phyloP scores from a whole-genome alignment of 1,140 invertebrate genomes.

The Cydia amplana region DNA sequence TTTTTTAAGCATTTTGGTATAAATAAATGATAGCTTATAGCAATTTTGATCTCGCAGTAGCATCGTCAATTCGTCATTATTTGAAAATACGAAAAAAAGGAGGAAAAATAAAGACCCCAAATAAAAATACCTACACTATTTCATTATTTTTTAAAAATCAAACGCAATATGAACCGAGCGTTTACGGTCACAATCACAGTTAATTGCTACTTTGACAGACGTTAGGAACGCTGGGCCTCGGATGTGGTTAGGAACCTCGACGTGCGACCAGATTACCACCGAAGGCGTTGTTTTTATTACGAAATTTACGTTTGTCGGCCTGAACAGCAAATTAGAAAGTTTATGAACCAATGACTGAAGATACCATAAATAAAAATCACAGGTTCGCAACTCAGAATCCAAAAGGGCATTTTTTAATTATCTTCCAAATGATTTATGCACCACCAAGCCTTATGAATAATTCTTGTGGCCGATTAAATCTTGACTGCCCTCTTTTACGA shows the following conservation, averaged over 20 bases:
- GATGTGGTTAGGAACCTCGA: slow-evolving; percentile 69
- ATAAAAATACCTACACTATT: neutral
- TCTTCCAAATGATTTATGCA: slow-evolving; percentile 64
- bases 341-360: slow-evolving; percentile 62
- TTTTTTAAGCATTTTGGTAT: too few species aligned
- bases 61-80: too few species aligned
- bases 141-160: neutral
- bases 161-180: neutral
- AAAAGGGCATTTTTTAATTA: slow-evolving; percentile 71
- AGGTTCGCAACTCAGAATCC: slow-evolving; percentile 52
- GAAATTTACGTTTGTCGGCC: slow-evolving; percentile 52
- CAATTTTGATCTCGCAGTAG: too few species aligned
- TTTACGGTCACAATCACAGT: slow-evolving; percentile 56
- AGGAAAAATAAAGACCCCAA: too few species aligned
- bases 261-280: slow-evolving; percentile 69
- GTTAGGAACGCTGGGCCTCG: slow-evolving; percentile 56
- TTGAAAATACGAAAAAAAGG: too few species aligned
- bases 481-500: slow-evolving; percentile 13
- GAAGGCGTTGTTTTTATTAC: slow-evolving; percentile 69
- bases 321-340: slow-evolving; percentile 72
- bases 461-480: slow-evolving; percentile 39
- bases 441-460: slow-evolving; percentile 60
- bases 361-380: slow-evolving; percentile 73
- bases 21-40: too few species aligned
- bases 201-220: slow-evolving; percentile 75